Evolutionary conservation across 2,113 vertebrate genomes (phyloP), one percentile per base, ranked within the genome.

Genomic region (Pithys albifrons): DNA sequence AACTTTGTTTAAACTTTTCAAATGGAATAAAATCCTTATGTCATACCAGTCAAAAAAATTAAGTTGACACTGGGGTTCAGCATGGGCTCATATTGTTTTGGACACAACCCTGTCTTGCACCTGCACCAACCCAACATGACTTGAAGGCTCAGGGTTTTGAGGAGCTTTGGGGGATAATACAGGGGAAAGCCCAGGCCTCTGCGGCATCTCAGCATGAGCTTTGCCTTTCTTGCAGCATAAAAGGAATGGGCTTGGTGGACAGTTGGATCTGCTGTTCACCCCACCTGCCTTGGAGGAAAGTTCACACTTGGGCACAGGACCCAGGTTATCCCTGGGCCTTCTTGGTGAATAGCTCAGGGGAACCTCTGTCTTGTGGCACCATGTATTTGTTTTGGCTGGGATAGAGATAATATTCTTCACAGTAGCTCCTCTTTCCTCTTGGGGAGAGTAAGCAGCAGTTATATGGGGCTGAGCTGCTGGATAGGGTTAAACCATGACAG

Each of bases 221-320:
- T 83, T 75, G 14, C 19, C 24, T 78, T 55, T 78, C 13, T 20
- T 64, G 52, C 14, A 79, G 7, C 1, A 2, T 20, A 16, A 59
- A 92, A 51, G 19, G 16, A 10, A 14, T 27, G 17, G 19, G 9
- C 27, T 74, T 3, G 22, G n/a, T 28, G 33, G 12, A 9, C 17
- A 37, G 12, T 7, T 65, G 57, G 10, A 13, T 54, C 64, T 81
- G 10, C 28, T 15, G 6, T 18, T 85, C 59, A 24, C 9, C 29
- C 8, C 33, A 28, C 4, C 22, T 3, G 1, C 23, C 22, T 33
- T 54, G 29, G 19, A 91, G n/a, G 31, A 66, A 85, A 31, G 3
- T 0, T 51, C 37, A 39, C 24, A 15, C 10, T 14, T 0, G 3
- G 31, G 67, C 19, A 62, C 0, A 0, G n/a, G 51, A 52, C 41